Evolutionary conservation across 1,140 invertebrate species (phyloP).

Genomic region (Drosophila biarmipes): DNA sequence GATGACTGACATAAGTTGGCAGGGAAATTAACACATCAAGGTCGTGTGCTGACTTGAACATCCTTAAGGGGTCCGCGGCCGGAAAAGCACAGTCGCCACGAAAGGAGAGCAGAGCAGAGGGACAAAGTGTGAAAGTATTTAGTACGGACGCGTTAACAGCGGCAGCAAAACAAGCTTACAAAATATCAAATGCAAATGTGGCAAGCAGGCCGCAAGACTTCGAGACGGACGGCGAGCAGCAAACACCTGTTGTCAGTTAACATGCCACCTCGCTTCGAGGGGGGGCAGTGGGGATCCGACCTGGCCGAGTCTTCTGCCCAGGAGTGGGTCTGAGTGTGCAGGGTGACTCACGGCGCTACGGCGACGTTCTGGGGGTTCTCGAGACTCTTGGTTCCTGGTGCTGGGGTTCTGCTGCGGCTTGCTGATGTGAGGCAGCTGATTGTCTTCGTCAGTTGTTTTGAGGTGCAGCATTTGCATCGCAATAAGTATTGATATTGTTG

Average conservation of each 20-base stretch:
- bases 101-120: constrained; percentile 22
- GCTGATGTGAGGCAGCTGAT: constrained; percentile 27
- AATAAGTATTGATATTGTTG: constrained; percentile 58
- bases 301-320: constrained; percentile 25
- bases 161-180: constrained; percentile 48
- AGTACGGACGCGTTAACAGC: constrained; percentile 66
- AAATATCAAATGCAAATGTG: constrained; percentile 69
- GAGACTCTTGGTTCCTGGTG: not conserved
- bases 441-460: constrained; percentile 32
- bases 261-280: constrained; percentile 37
- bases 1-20: constrained; percentile 21
- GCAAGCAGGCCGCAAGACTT: constrained; percentile 43
- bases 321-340: constrained; percentile 11
- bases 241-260: constrained; percentile 73
- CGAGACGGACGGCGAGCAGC: constrained; percentile 15
- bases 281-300: constrained; percentile 10
- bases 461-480: constrained; percentile 45
- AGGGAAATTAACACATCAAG: constrained; percentile 82
- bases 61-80: constrained; percentile 50
- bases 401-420: not conserved
- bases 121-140: constrained; percentile 75
- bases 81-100: constrained; percentile 62
- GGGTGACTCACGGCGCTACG: constrained; percentile 21
- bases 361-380: constrained; percentile 28
- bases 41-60: constrained; percentile 57